Evolutionary conservation across 2,113 vertebrate genomes (phyloP).

Genomic region (Psephotus haematonotus): DNA sequence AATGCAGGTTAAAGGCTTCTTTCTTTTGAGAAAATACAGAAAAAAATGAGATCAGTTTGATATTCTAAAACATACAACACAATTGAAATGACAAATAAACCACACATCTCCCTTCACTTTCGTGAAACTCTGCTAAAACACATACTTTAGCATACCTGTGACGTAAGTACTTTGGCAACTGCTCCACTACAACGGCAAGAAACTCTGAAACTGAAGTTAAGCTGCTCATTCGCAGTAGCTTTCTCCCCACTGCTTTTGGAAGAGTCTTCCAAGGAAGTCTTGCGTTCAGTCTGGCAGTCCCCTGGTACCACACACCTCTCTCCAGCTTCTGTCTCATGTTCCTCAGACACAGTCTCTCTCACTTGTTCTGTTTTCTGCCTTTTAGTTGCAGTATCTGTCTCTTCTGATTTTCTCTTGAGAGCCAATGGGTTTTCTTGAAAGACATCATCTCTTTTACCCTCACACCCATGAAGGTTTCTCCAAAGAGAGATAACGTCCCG

Average conservation of each 20-base stretch:
- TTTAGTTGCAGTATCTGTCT: slow-evolving; percentile 24
- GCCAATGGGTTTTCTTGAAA: not conserved
- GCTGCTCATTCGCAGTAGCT: not conserved
- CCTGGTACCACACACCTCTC: not conserved
- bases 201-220: slow-evolving; percentile 80
- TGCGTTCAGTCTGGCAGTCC: not conserved
- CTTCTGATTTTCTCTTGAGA: slow-evolving; percentile 67
- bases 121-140: not conserved
- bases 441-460: not conserved
- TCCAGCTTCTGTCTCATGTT: not conserved
- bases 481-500: slow-evolving; percentile 60
- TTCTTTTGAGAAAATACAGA: not conserved
- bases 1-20: not conserved
- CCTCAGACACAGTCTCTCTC: not conserved
- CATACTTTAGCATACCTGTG: slow-evolving; percentile 77
- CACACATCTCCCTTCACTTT: not conserved
- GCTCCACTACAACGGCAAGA: slow-evolving; percentile 88
- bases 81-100: not conserved
- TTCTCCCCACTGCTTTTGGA: not conserved
- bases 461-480: slow-evolving; percentile 49
- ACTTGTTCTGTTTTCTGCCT: slow-evolving; percentile 35
- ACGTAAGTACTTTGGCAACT: slow-evolving; percentile 71
- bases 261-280: not conserved
- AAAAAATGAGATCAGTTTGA: not conserved
- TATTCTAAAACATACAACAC: not conserved